Percentiles rank a stretch among this genome's conserved stretches.
Conservation (phyloP, 2,797 vertebrate species). For the Borostomias antarcticus region DNA sequence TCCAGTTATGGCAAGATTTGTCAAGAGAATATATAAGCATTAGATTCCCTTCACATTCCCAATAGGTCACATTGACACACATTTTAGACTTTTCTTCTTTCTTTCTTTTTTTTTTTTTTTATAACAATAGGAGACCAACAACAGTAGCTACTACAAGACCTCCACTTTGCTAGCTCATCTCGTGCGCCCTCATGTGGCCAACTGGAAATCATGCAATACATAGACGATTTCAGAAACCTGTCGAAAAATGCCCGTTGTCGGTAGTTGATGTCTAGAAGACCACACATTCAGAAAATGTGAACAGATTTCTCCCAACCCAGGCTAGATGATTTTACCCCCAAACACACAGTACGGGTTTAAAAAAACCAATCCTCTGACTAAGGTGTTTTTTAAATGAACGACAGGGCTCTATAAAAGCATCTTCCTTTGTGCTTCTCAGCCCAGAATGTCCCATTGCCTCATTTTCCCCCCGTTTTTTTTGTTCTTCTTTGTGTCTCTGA, state of each 20-base stretch:
- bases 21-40: not conserved
- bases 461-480: not conserved
- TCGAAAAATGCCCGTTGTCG: conserved; percentile 28
- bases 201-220: conserved; percentile 68
- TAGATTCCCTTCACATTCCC: not conserved
- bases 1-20: too few relatives aligned
- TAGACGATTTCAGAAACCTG: conserved; percentile 32
- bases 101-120: not conserved
- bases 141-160: not conserved
- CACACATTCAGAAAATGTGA: not conserved
- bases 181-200: conserved; percentile 39
- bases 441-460: not conserved
- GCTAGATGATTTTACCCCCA: too few relatives aligned
- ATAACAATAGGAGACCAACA: not conserved
- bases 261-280: not conserved
- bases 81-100: not conserved
- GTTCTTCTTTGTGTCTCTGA: not conserved
- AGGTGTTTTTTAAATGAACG: not conserved
- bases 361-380: too few relatives aligned
- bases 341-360: too few relatives aligned
- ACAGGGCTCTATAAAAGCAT: not conserved
- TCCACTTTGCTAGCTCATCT: too few relatives aligned
- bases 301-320: too few relatives aligned
- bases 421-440: not conserved
- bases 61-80: not conserved